Conservation (phyloP, 1,140 invertebrate species). For the Habropoda laboriosa region DNA sequence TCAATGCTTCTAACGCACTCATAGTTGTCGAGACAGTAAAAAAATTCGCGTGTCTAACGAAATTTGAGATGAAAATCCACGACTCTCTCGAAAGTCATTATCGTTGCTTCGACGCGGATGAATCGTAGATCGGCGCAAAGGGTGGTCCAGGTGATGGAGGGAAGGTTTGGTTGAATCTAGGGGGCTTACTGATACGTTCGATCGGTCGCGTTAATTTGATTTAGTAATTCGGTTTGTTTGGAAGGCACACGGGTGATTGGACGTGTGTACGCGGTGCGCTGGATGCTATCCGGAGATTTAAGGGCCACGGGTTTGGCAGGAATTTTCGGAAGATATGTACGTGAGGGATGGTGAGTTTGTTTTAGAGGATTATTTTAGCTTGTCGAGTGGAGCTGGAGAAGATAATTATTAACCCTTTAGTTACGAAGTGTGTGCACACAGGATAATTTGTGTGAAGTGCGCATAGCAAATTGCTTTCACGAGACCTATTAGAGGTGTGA, state of each 20-base stretch:
- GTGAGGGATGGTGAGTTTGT: too few species aligned
- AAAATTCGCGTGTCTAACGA: too few species aligned
- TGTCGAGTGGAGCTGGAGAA: background rate
- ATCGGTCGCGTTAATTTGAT: slow-evolving; percentile 21
- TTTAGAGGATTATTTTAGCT: background rate
- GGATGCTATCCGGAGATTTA: background rate
- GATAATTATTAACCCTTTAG: background rate
- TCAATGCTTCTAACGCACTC: too few species aligned
- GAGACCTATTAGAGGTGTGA: too few species aligned
- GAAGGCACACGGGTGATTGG: background rate
- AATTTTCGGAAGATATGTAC: background rate
- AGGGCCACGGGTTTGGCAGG: background rate
- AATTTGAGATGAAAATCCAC: too few species aligned
- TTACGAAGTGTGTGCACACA: too few species aligned
- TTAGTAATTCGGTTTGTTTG: slow-evolving; percentile 19
- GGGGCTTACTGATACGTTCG: background rate
- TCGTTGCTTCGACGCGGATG: background rate
- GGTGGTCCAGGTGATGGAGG: too few species aligned
- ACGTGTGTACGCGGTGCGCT: background rate
- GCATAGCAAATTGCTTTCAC: too few species aligned
- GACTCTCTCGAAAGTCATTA: too few species aligned
- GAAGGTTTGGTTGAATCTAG: background rate
- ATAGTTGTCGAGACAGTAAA: too few species aligned
- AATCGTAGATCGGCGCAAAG: background rate
- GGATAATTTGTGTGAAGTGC: too few species aligned